Conservation (phyloP, 1,140 invertebrate species). For the Pectinophora gossypiella region DNA sequence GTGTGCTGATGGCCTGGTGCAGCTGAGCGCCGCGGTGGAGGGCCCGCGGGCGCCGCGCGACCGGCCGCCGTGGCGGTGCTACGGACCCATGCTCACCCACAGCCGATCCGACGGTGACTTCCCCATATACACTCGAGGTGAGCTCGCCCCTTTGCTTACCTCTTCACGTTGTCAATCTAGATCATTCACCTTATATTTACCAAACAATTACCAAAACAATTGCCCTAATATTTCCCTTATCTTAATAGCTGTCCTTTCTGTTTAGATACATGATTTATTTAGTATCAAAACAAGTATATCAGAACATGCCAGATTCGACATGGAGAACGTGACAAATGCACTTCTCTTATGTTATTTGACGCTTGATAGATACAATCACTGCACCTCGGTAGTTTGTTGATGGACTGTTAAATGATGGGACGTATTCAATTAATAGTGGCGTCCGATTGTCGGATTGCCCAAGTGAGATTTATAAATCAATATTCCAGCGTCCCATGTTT, state of each 20-base stretch:
- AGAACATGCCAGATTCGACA: no score
- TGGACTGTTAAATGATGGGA: not conserved
- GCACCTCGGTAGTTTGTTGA: not conserved
- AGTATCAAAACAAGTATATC: no score
- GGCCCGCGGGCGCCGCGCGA: slow-evolving; percentile 60
- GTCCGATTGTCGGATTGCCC: slow-evolving; percentile 13
- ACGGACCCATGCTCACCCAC: slow-evolving; percentile 84
- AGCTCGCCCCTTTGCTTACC: slow-evolving; percentile 22
- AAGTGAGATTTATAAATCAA: slow-evolving; percentile 32
- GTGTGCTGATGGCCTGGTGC: slow-evolving; percentile 44
- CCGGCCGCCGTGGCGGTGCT: slow-evolving; percentile 73
- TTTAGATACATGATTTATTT: no score
- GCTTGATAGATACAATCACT: no score
- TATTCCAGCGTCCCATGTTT: slow-evolving; percentile 27
- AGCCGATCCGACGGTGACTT: slow-evolving; percentile 89
- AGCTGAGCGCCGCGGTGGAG: slow-evolving; percentile 68
- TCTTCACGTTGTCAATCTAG: no score
- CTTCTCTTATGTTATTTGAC: no score
- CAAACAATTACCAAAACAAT: no score
- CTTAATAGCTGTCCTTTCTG: no score
- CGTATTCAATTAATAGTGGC: slow-evolving; percentile 8
- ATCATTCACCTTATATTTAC: no score
- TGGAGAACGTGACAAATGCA: no score
- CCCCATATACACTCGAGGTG: slow-evolving; percentile 81
- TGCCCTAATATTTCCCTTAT: no score